A percentile compares a stretch with the other conserved stretches of the same genome.
Conservation (phyloP, 2,113 vertebrate genomes). For the Emydura subglobosa region DNA sequence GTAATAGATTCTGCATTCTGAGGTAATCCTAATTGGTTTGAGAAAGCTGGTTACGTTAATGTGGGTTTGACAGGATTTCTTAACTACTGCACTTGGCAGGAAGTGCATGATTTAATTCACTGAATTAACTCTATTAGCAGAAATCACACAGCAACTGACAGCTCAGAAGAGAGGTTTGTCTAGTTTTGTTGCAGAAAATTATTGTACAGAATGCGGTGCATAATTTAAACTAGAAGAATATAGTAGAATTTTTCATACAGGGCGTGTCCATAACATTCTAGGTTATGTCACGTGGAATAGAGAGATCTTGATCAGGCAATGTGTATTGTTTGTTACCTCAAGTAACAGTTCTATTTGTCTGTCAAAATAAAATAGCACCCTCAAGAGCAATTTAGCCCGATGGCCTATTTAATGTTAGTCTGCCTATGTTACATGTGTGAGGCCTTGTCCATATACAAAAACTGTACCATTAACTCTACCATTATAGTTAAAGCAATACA, state of each 20-base stretch:
- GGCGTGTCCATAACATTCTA: not conserved
- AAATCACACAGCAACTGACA: not conserved
- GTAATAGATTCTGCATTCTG: not conserved
- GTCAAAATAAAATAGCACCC: not conserved
- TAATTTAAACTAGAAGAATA: conserved; percentile 4
- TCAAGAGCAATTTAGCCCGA: not conserved
- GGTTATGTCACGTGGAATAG: not conserved
- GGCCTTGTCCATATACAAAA: not conserved
- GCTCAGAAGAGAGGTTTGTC: conserved; percentile 20
- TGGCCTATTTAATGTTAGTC: not conserved
- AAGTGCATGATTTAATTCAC: conserved; percentile 9
- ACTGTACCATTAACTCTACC: not conserved
- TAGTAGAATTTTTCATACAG: not conserved
- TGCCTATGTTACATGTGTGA: not conserved
- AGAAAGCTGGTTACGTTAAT: not conserved
- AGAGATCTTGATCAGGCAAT: not conserved
- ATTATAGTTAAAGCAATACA: not conserved
- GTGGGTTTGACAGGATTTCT: conserved; percentile 17
- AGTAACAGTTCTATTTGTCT: not conserved
- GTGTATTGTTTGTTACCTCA: not conserved
- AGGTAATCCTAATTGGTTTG: not conserved
- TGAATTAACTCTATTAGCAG: conserved; percentile 16
- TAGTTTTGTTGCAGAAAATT: conserved; percentile 16
- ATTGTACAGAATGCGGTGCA: not conserved
- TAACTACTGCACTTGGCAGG: conserved; percentile 3